A percentile compares a stretch with the other conserved stretches of the same genome.
Conservation (phyloP, 1,140 invertebrate genomes). For the Drosophila sucinea region DNA sequence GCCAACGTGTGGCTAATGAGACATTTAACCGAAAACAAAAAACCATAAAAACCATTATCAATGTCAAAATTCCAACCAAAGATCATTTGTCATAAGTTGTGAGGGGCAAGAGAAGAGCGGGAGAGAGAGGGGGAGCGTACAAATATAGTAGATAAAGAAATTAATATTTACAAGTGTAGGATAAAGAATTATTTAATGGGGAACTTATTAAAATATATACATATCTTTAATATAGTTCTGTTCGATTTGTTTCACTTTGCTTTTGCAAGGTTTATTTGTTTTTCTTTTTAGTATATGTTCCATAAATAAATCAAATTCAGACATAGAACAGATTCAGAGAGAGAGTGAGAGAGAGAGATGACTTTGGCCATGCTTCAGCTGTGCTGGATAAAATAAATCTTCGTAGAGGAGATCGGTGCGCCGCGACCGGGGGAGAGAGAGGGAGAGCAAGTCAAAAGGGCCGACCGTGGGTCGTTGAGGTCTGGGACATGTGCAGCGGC, state of each 20-base stretch:
- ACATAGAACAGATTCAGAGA: conserved; percentile 20
- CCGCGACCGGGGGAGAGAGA: conserved; percentile 29
- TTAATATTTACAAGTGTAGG: background rate
- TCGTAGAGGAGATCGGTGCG: conserved; percentile 25
- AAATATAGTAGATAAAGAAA: conserved; percentile 3
- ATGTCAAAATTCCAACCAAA: conserved; percentile 58
- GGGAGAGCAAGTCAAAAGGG: conserved; percentile 63
- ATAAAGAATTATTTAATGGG: background rate
- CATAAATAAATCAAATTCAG: conserved; percentile 70
- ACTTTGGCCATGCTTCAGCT: conserved; percentile 67
- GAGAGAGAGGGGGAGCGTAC: background rate
- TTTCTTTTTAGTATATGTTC: conserved; percentile 32
- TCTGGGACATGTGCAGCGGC: conserved; percentile 64
- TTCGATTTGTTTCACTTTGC: background rate
- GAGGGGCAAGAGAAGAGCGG: background rate
- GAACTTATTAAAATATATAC: conserved; percentile 1
- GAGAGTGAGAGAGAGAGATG: conserved; percentile 33
- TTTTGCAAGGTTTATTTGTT: background rate
- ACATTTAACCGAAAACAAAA: conserved; percentile 54
- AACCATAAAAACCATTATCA: conserved; percentile 66
- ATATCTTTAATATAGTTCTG: background rate
- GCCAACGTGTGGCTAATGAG: conserved; percentile 59
- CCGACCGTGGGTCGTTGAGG: conserved; percentile 54
- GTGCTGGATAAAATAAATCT: conserved; percentile 75
- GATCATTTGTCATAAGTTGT: conserved; percentile 61